Percentiles rank a stretch among this genome's conserved stretches.
These are phyloP conservation scores for Alethe diademata DNA, from an alignment of 2,113 vertebrate genomes.

Conservation along the genomic window DNA sequence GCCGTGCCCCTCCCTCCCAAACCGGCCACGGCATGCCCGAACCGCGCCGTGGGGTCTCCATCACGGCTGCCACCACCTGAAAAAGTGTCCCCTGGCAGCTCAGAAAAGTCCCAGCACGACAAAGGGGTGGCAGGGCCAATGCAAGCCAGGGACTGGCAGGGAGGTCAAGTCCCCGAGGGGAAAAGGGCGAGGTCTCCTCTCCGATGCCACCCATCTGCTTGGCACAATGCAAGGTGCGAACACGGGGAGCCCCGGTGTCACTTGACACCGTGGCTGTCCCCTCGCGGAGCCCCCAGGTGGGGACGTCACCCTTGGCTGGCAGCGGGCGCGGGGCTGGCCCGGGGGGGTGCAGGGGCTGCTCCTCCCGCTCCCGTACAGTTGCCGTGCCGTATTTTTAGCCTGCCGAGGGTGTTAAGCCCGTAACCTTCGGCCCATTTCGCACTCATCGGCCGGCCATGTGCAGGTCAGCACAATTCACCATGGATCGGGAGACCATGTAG, in stretches of 20 bases:
- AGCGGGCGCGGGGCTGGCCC: neutral
- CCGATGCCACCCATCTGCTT: neutral
- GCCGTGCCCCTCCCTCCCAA: neutral
- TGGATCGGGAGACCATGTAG: constrained; percentile 24
- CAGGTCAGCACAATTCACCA: constrained; percentile 55
- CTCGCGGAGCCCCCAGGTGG: neutral
- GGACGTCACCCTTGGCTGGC: neutral
- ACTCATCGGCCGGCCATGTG: constrained; percentile 10
- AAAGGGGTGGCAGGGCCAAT: neutral
- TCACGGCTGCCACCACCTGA: neutral
- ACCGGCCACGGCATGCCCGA: neutral
- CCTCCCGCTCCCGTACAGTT: neutral
- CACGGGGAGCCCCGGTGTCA: neutral
- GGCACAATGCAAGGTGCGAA: neutral
- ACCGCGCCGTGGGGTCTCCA: fast-evolving
- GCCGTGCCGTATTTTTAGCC: constrained; percentile 62
- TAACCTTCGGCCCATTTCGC: constrained; percentile 54
- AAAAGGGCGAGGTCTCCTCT: neutral
- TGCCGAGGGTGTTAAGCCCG: constrained; percentile 21
- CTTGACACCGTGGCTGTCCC: neutral
- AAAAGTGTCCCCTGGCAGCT: neutral
- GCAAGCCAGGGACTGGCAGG: neutral
- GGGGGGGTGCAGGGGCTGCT: neutral
- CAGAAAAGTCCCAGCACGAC: neutral
- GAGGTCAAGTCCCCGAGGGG: neutral